A percentile compares a stretch with the other conserved stretches of the same genome.
Evolutionary conservation across 2,888 invertebrate species (phyloP).

Genomic region (Eilema caniola): DNA sequence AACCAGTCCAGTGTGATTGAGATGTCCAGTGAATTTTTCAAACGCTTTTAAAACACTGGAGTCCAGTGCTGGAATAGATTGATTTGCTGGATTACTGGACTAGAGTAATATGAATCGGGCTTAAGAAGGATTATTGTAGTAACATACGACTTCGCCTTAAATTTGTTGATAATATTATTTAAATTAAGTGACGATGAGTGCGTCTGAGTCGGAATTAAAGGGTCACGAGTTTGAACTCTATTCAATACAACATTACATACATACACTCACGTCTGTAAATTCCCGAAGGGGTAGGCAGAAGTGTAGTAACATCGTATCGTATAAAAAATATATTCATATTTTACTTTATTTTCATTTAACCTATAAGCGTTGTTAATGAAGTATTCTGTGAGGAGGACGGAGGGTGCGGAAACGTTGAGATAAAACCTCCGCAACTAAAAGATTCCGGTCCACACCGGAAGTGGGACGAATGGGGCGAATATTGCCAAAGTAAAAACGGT

Average conservation of each 20-base stretch:
- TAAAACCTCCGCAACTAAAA: slow-evolving; percentile 22
- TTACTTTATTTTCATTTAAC: not conserved
- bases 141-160: not conserved
- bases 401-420: slow-evolving; percentile 25
- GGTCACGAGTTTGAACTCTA: not conserved
- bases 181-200: not conserved
- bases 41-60: too few relatives aligned
- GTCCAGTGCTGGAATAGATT: too few relatives aligned
- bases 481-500: slow-evolving; percentile 17
- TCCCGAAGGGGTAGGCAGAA: too few relatives aligned
- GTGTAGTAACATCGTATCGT: too few relatives aligned
- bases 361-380: slow-evolving; percentile 13
- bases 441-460: slow-evolving; percentile 21
- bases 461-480: not conserved
- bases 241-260: not conserved
- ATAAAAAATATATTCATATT: too few relatives aligned
- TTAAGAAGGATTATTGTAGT: not conserved
- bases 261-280: too few relatives aligned
- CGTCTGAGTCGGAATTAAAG: not conserved
- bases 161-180: not conserved
- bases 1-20: too few relatives aligned
- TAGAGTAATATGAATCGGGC: too few relatives aligned
- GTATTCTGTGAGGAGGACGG: not conserved
- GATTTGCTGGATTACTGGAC: too few relatives aligned
- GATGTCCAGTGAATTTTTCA: too few relatives aligned